Evolutionary conservation across 2,113 vertebrate species (phyloP).

Genomic region (Lepus europaeus): DNA sequence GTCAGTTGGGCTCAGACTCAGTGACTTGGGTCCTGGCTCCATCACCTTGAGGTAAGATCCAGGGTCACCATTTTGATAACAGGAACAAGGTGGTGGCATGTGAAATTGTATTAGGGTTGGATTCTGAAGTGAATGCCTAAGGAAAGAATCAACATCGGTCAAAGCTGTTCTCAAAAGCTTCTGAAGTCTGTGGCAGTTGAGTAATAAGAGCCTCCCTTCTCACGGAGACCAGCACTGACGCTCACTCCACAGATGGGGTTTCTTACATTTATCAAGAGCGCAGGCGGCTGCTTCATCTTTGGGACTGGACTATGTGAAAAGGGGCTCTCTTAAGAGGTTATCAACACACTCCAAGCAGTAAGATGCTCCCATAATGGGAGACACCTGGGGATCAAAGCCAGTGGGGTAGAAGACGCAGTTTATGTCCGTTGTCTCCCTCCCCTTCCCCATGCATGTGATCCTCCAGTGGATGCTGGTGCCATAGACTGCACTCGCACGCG

Average conservation of each 20-base stretch:
- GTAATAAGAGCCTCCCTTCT: neutral
- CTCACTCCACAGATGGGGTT: neutral
- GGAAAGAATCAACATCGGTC: neutral
- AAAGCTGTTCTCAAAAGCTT: neutral
- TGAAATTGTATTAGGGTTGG: neutral
- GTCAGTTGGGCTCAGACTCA: neutral
- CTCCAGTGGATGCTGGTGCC: neutral
- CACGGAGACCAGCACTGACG: neutral
- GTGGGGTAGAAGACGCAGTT: neutral
- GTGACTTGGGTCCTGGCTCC: neutral
- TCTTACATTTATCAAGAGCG: neutral
- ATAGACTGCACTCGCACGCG: neutral
- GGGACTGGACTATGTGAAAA: neutral
- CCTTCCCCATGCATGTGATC: neutral
- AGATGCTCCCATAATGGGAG: neutral
- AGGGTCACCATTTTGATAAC: neutral
- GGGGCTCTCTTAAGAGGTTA: neutral
- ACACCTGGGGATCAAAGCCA: neutral
- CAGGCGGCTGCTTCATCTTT: neutral
- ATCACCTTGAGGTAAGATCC: neutral
- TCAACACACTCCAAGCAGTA: neutral
- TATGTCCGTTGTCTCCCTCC: neutral
- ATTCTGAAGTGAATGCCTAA: neutral
- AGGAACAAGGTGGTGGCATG: neutral
- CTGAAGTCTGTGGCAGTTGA: neutral